Conservation (phyloP, 2,797 vertebrate genomes). For the Sebastes paucispinis region DNA sequence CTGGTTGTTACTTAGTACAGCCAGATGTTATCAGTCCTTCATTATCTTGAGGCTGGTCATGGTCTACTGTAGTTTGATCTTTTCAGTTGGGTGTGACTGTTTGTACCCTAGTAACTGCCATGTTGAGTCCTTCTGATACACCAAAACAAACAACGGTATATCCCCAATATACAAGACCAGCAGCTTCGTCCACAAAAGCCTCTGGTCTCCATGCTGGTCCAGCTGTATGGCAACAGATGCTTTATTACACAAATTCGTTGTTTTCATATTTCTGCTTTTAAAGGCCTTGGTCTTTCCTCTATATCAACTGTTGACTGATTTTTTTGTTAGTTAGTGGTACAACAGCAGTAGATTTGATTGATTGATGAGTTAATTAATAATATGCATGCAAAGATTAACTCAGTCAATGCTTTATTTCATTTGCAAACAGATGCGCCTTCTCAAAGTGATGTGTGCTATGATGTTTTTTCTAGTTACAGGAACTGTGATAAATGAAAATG, state of each 20-base stretch:
- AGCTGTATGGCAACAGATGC: not conserved
- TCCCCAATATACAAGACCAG: not conserved
- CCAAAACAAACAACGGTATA: constrained; percentile 7
- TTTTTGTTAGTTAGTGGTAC: not conserved
- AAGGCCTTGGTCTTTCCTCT: not conserved
- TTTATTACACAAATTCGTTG: not conserved
- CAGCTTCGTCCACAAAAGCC: not conserved
- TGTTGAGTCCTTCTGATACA: not conserved
- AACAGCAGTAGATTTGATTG: not conserved
- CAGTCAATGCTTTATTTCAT: too few species aligned
- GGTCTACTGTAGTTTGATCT: constrained; percentile 1
- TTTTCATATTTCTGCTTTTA: not conserved
- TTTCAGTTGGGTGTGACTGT: constrained; percentile 19
- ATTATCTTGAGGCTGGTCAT: constrained; percentile 3
- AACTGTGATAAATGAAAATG: too few species aligned
- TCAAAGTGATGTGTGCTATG: too few species aligned
- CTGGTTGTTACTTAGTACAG: not conserved
- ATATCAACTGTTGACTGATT: not conserved
- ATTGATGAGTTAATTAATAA: too few species aligned
- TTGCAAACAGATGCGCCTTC: too few species aligned
- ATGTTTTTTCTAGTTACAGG: too few species aligned
- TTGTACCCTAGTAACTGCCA: not conserved
- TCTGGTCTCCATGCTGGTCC: not conserved
- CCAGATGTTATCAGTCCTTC: constrained; percentile 6
- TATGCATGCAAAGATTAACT: too few species aligned